Evolutionary conservation across 1,140 invertebrate species (phyloP).

Genomic region (Solenopsis invicta): DNA sequence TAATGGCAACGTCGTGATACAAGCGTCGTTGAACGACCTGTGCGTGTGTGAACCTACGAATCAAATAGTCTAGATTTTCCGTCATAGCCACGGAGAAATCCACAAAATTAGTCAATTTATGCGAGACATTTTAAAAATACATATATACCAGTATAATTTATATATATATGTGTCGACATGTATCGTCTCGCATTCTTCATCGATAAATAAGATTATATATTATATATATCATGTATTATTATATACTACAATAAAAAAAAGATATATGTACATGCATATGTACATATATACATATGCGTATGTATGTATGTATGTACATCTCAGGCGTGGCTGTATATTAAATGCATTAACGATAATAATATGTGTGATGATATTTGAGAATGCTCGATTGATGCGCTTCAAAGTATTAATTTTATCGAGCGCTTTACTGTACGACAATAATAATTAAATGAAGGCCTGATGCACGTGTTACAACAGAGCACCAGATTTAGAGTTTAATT

Average conservation of each 20-base stretch:
- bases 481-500: conserved; percentile 65
- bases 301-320: conserved; percentile 68
- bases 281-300: conserved; percentile 69
- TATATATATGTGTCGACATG: conserved; percentile 18
- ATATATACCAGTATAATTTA: conserved; percentile 47
- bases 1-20: conserved; percentile 1
- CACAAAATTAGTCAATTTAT: conserved; percentile 85
- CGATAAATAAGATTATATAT: conserved; percentile 74
- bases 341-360: conserved; percentile 53
- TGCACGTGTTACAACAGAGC: conserved; percentile 70
- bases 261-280: conserved; percentile 53
- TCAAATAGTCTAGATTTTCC: conserved; percentile 70
- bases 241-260: conserved; percentile 57
- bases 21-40: background rate
- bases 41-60: conserved; percentile 54
- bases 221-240: conserved; percentile 75
- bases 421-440: conserved; percentile 67
- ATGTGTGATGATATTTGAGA: conserved; percentile 36
- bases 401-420: conserved; percentile 57
- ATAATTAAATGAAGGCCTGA: conserved; percentile 59
- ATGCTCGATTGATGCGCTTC: conserved; percentile 32
- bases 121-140: conserved; percentile 81
- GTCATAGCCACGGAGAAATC: conserved; percentile 66
- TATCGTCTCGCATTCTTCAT: conserved; percentile 44
- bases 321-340: conserved; percentile 50